phyloP scores from a whole-genome alignment of 2,797 vertebrate genomes.

The Ctenochaetus hawaiiensis region DNA sequence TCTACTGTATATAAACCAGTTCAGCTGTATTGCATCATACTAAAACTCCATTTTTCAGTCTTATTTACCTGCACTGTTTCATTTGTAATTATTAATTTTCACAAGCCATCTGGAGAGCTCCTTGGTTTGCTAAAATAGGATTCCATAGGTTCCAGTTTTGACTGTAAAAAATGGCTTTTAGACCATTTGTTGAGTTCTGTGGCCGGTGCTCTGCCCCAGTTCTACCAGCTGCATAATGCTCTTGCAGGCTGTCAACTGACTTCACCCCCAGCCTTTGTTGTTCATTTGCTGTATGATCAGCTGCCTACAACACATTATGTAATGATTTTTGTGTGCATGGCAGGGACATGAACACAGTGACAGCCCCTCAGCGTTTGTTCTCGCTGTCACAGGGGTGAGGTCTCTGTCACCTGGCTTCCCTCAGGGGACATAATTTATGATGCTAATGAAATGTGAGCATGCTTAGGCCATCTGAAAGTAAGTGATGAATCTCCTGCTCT shows the following conservation, averaged over 20 bases:
- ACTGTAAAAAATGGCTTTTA: slow-evolving; percentile 1
- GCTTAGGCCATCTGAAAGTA: slow-evolving; percentile 63
- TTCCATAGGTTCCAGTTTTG: neutral
- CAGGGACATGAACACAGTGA: slow-evolving; percentile 52
- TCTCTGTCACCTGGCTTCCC: slow-evolving; percentile 71
- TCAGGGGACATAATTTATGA: slow-evolving; percentile 76
- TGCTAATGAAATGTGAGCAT: slow-evolving; percentile 79
- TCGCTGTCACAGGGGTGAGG: slow-evolving; percentile 57
- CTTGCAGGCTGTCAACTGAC: slow-evolving; percentile 40
- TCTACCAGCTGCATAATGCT: slow-evolving; percentile 43
- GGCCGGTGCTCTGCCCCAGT: slow-evolving; percentile 11
- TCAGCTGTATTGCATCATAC: neutral
- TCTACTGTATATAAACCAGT: neutral
- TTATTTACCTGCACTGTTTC: neutral
- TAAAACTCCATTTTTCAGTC: slow-evolving; percentile 5
- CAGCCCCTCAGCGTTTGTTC: slow-evolving; percentile 45
- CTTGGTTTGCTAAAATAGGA: neutral
- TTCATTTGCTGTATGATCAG: slow-evolving; percentile 36
- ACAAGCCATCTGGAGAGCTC: neutral
- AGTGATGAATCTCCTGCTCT: slow-evolving; percentile 76
- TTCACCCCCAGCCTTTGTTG: slow-evolving; percentile 42
- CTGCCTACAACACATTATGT: slow-evolving; percentile 23
- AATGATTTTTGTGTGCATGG: slow-evolving; percentile 37
- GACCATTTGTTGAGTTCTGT: neutral
- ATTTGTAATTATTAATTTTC: neutral